Percentiles rank a stretch among this genome's conserved stretches.
Evolutionary conservation across 1,140 invertebrate species (phyloP).

Genomic region (Papilio xuthus): DNA sequence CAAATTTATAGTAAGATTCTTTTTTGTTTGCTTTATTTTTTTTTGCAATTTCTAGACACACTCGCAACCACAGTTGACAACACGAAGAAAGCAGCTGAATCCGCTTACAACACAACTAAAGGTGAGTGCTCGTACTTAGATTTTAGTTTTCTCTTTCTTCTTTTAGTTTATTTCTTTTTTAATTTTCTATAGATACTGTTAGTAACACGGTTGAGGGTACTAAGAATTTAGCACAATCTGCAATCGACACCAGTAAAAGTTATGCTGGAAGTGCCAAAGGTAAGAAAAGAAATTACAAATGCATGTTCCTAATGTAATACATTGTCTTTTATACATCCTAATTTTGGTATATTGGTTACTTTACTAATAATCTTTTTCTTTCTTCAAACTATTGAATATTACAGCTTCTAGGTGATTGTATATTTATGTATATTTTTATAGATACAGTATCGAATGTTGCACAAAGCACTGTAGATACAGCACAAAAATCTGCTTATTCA

Average conservation of each 20-base stretch:
- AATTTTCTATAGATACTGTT: constrained; percentile 48
- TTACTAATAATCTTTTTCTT: not conserved
- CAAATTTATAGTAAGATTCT: not conserved
- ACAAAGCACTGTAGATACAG: constrained; percentile 56
- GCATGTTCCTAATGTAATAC: not conserved
- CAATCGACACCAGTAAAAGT: constrained; percentile 49
- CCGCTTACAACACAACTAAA: constrained; percentile 63
- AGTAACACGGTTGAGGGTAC: constrained; percentile 48
- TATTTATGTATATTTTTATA: constrained; percentile 41
- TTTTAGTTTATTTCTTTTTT: constrained; percentile 21
- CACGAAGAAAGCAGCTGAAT: constrained; percentile 71
- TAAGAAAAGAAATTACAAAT: constrained; percentile 28
- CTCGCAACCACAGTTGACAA: constrained; percentile 70
- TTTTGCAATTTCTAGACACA: constrained; percentile 64
- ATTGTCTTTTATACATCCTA: not conserved
- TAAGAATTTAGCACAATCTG: constrained; percentile 46
- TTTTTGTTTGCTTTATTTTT: constrained; percentile 41
- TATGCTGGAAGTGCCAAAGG: constrained; percentile 48
- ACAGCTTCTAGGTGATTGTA: not conserved
- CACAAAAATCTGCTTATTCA: constrained; percentile 54
- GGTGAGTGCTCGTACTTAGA: constrained; percentile 44
- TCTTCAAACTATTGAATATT: not conserved
- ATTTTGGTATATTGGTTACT: not conserved
- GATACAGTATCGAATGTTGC: constrained; percentile 50
- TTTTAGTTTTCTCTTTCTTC: not conserved